These are phyloP conservation scores for Babylonia areolata DNA, from an alignment of 1,140 invertebrate genomes.

Conservation along the genomic window DNA sequence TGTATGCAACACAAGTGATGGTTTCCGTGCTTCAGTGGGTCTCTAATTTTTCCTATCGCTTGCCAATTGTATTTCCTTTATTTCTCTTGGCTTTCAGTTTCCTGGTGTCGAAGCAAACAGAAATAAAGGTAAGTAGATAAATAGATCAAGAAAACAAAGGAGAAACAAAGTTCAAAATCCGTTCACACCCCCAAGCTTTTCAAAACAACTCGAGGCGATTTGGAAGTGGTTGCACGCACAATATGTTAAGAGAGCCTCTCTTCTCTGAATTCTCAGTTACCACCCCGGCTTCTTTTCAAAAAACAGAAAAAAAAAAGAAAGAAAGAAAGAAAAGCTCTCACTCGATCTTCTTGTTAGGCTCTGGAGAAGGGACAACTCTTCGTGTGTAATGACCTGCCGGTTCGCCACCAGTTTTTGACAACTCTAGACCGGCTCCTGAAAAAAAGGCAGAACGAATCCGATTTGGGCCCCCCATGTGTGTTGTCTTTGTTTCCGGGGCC, in stretches of 20 bases:
- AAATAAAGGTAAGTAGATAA: too few relatives aligned
- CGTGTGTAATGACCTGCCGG: slow-evolving; percentile 13
- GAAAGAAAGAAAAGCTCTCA: too few relatives aligned
- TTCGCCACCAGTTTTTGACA: neutral
- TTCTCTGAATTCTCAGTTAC: neutral
- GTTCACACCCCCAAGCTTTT: neutral
- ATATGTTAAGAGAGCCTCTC: neutral
- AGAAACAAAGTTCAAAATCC: too few relatives aligned
- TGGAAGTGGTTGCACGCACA: slow-evolving; percentile 13
- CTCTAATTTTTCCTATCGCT: too few relatives aligned
- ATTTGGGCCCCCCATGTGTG: neutral
- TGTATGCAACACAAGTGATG: too few relatives aligned
- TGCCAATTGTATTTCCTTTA: too few relatives aligned
- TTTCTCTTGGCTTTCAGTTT: too few relatives aligned
- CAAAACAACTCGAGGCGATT: neutral
- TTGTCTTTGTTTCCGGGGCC: slow-evolving; percentile 21
- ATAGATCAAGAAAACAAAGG: too few relatives aligned
- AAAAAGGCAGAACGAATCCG: slow-evolving; percentile 23
- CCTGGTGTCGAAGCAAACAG: neutral
- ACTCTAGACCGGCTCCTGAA: neutral
- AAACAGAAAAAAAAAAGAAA: neutral
- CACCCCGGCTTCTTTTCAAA: neutral
- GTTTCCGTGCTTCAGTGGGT: too few relatives aligned
- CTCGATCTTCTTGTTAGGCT: neutral
- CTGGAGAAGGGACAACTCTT: neutral